A percentile compares a stretch with the other conserved stretches of the same genome.
Evolutionary conservation across 2,113 vertebrate genomes (phyloP).

Genomic region (Parotia lawesii): DNA sequence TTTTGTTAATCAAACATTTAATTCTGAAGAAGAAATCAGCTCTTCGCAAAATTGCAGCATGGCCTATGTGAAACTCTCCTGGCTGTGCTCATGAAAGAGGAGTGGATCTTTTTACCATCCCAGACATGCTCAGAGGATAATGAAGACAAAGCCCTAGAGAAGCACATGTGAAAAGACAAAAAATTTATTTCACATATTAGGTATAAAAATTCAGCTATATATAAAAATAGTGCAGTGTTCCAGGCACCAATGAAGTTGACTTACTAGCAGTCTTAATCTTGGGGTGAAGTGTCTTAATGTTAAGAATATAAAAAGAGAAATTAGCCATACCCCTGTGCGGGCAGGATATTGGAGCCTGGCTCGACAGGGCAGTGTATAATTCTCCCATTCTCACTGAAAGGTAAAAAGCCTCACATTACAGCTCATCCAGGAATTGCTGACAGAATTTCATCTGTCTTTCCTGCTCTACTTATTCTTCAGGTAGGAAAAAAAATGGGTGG

Average conservation of each 20-base stretch:
- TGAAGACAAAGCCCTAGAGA: not conserved
- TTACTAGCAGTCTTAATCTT: not conserved
- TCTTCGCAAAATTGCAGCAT: not conserved
- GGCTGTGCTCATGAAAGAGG: not conserved
- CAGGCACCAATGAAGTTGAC: not conserved
- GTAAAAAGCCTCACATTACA: not conserved
- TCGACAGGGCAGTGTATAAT: not conserved
- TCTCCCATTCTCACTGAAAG: not conserved
- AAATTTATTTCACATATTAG: not conserved
- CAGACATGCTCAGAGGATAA: not conserved
- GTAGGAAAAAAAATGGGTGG: no score
- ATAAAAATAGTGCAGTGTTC: not conserved
- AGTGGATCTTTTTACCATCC: not conserved
- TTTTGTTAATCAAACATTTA: not conserved
- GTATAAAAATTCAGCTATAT: not conserved
- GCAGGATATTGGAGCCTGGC: not conserved
- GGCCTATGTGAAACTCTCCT: not conserved
- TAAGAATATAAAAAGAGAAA: constrained; percentile 13
- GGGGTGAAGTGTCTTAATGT: not conserved
- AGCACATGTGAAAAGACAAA: not conserved
- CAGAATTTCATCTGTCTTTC: not conserved
- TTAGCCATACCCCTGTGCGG: not conserved
- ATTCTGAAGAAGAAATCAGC: not conserved
- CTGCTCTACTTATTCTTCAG: not conserved
- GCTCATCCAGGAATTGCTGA: not conserved